phyloP scores from a whole-genome alignment of 2,113 vertebrate genomes.

The Macrotis lagotis region DNA sequence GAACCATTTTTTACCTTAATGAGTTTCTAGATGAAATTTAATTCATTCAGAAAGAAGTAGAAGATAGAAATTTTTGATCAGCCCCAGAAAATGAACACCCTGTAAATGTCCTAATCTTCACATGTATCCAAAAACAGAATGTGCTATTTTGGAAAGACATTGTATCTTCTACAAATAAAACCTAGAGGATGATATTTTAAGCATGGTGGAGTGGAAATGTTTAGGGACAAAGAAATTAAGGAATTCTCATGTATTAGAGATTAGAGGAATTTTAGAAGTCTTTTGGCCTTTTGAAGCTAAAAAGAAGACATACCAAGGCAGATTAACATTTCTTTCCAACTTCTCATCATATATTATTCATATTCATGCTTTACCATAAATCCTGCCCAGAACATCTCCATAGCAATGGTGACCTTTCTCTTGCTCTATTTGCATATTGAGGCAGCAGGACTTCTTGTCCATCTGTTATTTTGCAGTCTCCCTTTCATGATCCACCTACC shows the following conservation, averaged over 20 bases:
- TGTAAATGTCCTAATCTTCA: background rate
- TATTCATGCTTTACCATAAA: background rate
- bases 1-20: too few relatives aligned
- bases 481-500: background rate
- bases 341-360: background rate
- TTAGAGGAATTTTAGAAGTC: background rate
- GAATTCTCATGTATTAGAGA: background rate
- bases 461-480: background rate
- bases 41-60: background rate
- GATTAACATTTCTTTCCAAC: background rate
- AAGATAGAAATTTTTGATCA: background rate
- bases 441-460: background rate
- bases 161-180: background rate
- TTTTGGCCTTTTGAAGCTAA: background rate
- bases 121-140: background rate
- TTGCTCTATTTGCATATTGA: background rate
- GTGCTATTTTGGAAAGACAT: background rate
- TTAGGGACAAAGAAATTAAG: too few relatives aligned
- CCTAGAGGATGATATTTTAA: background rate
- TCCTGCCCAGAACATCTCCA: background rate
- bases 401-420: background rate
- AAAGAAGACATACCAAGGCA: background rate
- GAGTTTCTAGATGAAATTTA: background rate
- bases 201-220: background rate
- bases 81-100: background rate